Evolutionary conservation across 2,797 vertebrate species (phyloP), one percentile per base, ranked within the genome.

Genomic region (Hoplostethus mediterraneus): DNA sequence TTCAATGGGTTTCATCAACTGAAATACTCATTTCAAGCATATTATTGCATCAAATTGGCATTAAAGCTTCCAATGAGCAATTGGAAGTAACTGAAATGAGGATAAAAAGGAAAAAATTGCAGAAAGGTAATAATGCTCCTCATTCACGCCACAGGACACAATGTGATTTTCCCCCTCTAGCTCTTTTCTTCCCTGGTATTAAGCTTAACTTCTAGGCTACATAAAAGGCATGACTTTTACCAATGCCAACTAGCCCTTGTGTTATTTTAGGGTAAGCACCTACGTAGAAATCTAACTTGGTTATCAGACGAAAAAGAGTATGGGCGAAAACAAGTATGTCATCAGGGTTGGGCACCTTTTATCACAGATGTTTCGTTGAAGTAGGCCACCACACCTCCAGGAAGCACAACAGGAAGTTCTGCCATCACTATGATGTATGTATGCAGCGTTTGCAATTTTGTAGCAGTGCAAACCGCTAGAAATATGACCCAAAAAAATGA

Each of bases 1-100:
- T 90, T 82, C 84, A 51, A 21, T 62, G 60, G 44, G 63, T 87
- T 90, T 88, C 80, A 84, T 86, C 87, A 87, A 81, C 69, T 79
- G 60, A 67, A 64, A 79, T 82, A 85, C 83, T 80, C 67, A 81
- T 67, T 82, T 71, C 36, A 53, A 65, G 53, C 8, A 0, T 6
- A 9, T 42, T 61, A 75, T 56, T 65, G 11, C n/a, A 48, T 28
- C 13, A 40, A 5, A 42, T 16, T 52, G n/a, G 7, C 64, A 36
- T 57, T 33, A 57, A 51, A 69, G 45, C 36, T 57, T 59, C 33
- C 40, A 21, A 45, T 40, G 62, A 73, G 45, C 62, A 13, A n/a
- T 53, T 60, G 66, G 54, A 66, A 51, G 31, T 36, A 42, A 77
- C 30, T 25, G 38, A 71, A 74, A 76, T 58, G 30, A 38, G 42